phyloP scores from a whole-genome alignment of 2,888 invertebrate genomes.

The Spisula subtruncata region DNA sequence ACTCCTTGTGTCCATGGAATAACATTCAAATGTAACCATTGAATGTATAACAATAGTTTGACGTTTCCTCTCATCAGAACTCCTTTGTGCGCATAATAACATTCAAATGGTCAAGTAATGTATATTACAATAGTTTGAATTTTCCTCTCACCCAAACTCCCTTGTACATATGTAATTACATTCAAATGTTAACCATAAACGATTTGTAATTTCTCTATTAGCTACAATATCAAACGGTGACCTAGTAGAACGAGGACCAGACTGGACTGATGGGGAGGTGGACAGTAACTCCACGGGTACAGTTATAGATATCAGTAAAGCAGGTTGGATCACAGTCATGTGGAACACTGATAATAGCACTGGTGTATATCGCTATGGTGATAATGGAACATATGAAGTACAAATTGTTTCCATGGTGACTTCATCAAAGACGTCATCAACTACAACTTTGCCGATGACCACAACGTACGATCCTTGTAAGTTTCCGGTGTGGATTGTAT shows the following conservation, averaged over 20 bases:
- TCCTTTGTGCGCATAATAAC: too few relatives aligned
- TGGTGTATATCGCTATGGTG: neutral
- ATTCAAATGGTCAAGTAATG: too few relatives aligned
- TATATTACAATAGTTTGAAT: too few relatives aligned
- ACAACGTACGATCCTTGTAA: neutral
- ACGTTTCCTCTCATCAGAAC: too few relatives aligned
- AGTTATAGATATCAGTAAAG: neutral
- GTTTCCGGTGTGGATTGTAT: neutral
- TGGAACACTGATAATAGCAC: neutral
- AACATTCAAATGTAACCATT: too few relatives aligned
- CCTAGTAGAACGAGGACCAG: constrained; percentile 25
- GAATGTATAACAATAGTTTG: too few relatives aligned
- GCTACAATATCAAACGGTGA: constrained; percentile 24
- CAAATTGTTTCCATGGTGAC: neutral
- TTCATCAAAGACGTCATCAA: neutral
- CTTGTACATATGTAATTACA: too few relatives aligned
- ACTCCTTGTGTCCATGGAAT: too few relatives aligned
- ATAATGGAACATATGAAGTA: neutral
- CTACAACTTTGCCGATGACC: neutral
- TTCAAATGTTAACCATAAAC: neutral
- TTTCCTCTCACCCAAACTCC: too few relatives aligned
- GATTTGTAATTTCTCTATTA: neutral
- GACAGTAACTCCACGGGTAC: neutral
- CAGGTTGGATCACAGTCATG: neutral
- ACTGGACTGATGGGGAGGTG: constrained; percentile 9